Conservation (phyloP, 2,888 invertebrate species). For the Trissoscelio sp. region DNA sequence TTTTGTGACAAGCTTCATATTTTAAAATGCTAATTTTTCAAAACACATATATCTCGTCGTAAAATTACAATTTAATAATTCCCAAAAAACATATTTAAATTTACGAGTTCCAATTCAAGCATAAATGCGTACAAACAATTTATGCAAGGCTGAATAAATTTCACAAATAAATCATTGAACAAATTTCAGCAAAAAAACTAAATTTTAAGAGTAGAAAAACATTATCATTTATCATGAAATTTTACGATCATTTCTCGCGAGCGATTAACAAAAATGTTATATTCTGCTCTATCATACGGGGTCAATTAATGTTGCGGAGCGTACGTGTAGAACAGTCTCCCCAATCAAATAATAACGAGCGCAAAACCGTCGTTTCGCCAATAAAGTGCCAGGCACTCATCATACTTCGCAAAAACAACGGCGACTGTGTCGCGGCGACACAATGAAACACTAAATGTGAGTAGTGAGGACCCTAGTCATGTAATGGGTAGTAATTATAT, state of each 20-base stretch:
- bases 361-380: constrained; percentile 47
- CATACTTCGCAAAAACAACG: constrained; percentile 34
- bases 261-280: background rate
- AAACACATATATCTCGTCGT: no score
- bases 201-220: background rate
- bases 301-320: constrained; percentile 21
- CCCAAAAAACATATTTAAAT: no score
- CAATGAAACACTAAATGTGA: constrained; percentile 47
- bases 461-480: constrained; percentile 33
- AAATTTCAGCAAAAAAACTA: no score
- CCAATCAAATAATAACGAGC: constrained; percentile 54
- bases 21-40: no score
- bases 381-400: constrained; percentile 42
- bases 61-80: no score
- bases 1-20: no score
- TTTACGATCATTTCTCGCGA: background rate
- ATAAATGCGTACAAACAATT: no score
- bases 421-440: constrained; percentile 28
- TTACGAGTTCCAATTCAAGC: no score
- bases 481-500: constrained; percentile 56
- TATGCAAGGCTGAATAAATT: background rate
- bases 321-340: constrained; percentile 21
- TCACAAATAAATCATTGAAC: background rate
- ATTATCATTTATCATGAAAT: background rate
- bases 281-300: constrained; percentile 3